These are phyloP conservation scores for Macrobrachium rosenbergii DNA, from an alignment of 1,140 invertebrate genomes.

Conservation along the genomic window DNA sequence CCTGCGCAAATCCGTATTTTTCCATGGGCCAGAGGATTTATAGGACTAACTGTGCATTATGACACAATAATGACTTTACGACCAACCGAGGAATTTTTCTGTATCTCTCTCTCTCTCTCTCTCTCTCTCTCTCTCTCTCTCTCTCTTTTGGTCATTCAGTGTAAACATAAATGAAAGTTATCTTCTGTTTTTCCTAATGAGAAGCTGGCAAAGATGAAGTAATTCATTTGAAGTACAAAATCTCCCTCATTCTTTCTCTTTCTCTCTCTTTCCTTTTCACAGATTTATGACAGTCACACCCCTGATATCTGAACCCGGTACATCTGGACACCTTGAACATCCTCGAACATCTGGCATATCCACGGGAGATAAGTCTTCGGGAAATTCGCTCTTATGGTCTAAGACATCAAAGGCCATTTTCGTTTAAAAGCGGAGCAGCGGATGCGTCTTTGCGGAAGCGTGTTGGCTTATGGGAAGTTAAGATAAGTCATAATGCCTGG, in stretches of 20 bases:
- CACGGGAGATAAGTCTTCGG: background rate
- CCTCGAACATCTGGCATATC: background rate
- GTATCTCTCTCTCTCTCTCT: slow-evolving; percentile 8
- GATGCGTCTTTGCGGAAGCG: background rate
- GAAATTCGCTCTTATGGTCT: no score
- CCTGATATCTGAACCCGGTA: slow-evolving; percentile 19
- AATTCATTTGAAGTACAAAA: background rate
- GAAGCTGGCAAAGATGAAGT: background rate
- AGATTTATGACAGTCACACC: slow-evolving; percentile 33
- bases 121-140: slow-evolving; percentile 12
- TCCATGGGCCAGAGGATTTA: no score
- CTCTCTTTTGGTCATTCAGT: background rate
- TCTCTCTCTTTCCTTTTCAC: background rate
- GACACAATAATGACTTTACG: no score
- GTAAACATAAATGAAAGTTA: background rate
- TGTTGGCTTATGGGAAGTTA: slow-evolving; percentile 12
- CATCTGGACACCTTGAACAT: slow-evolving; percentile 22
- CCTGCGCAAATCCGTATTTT: no score
- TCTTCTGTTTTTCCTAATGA: background rate
- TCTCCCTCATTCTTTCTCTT: no score
- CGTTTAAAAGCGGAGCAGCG: no score
- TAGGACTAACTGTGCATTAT: no score
- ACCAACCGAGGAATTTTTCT: background rate
- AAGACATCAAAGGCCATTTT: background rate
- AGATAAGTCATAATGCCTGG: background rate